These are phyloP conservation scores for Drosophila tanythrix DNA, from an alignment of 2,888 invertebrate genomes.

Conservation along the genomic window DNA sequence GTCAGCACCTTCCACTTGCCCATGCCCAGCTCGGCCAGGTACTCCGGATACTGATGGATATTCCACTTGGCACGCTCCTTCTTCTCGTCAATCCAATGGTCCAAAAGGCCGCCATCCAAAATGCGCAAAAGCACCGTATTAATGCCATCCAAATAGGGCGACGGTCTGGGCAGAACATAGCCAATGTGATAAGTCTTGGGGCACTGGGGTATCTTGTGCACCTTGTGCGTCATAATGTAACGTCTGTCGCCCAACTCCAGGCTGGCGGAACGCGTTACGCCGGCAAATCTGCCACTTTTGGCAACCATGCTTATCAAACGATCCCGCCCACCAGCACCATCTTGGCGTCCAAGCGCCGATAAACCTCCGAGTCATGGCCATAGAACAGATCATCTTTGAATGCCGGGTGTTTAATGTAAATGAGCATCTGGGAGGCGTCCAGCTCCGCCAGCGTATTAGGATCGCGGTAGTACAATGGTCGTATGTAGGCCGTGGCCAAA, in stretches of 20 bases:
- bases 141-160: constrained; percentile 77
- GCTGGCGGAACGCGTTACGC: constrained; percentile 80
- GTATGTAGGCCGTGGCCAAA: constrained; percentile 84
- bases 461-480: constrained; percentile 84
- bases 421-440: constrained; percentile 76
- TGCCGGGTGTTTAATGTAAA: constrained; percentile 83
- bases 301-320: constrained; percentile 76
- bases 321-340: constrained; percentile 71
- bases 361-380: constrained; percentile 80
- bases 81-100: constrained; percentile 82
- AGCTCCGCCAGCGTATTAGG: constrained; percentile 83
- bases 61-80: constrained; percentile 74
- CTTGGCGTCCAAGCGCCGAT: constrained; percentile 76
- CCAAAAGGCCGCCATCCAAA: constrained; percentile 80
- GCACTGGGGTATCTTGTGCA: constrained; percentile 84
- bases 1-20: constrained; percentile 81
- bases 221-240: constrained; percentile 77
- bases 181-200: constrained; percentile 84
- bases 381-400: constrained; percentile 84
- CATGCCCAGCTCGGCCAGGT: constrained; percentile 59
- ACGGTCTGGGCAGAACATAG: constrained; percentile 80
- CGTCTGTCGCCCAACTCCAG: constrained; percentile 77
- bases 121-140: constrained; percentile 79
- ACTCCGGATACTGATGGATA: constrained; percentile 67
- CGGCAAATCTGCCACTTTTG: constrained; percentile 72